These are phyloP conservation scores for Cephalotes varians DNA, from an alignment of 2,888 invertebrate genomes.

Conservation along the genomic window DNA sequence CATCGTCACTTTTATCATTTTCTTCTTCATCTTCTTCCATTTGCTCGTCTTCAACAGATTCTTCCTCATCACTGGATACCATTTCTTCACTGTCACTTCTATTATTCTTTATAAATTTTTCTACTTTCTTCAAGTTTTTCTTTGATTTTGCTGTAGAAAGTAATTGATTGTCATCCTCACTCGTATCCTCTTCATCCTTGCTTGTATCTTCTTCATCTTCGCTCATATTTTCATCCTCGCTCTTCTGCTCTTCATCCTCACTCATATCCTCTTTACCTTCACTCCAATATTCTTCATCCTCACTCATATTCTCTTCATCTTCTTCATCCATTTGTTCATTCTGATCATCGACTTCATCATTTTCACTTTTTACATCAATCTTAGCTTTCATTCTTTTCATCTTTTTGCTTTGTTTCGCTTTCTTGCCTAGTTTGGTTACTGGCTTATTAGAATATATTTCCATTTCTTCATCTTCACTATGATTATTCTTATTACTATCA, in stretches of 20 bases:
- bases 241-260: slow-evolving; percentile 10
- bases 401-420: background rate
- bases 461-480: background rate
- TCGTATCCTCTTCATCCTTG: slow-evolving; percentile 13
- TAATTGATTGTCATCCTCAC: background rate
- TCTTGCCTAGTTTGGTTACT: background rate
- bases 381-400: background rate
- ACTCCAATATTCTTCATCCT: slow-evolving; percentile 10
- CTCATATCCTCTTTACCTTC: slow-evolving; percentile 3
- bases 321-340: slow-evolving; percentile 34
- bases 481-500: background rate
- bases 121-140: slow-evolving; percentile 51
- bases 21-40: slow-evolving; percentile 60
- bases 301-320: slow-evolving; percentile 11
- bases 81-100: slow-evolving; percentile 55
- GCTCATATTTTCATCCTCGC: slow-evolving; percentile 17
- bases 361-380: background rate
- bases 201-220: slow-evolving; percentile 26
- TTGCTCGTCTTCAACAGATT: slow-evolving; percentile 82
- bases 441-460: background rate
- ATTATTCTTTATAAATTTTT: slow-evolving; percentile 47
- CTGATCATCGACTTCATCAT: slow-evolving; percentile 29
- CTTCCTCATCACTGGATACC: slow-evolving; percentile 80
- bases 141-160: slow-evolving; percentile 51
- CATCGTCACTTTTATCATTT: slow-evolving; percentile 86